A percentile compares a stretch with the other conserved stretches of the same genome.
Evolutionary conservation across 2,888 invertebrate species (phyloP).

Genomic region (Cremastobaeus sp.): DNA sequence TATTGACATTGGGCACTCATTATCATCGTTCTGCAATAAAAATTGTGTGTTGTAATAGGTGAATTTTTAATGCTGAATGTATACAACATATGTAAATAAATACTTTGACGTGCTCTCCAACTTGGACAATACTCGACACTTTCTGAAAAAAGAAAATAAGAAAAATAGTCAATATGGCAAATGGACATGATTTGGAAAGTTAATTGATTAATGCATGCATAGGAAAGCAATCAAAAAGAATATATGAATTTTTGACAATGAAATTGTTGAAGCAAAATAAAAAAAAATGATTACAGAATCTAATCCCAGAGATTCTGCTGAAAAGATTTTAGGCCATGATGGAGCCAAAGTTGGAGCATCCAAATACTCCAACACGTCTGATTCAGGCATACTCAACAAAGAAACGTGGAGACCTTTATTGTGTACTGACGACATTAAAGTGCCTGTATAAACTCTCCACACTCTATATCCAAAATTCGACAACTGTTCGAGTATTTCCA

Average conservation of each 20-base stretch:
- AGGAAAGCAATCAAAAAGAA: not conserved
- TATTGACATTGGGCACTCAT: conserved; percentile 23
- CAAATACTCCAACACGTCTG: conserved; percentile 80
- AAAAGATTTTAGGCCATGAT: conserved; percentile 79
- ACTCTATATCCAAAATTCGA: conserved; percentile 63
- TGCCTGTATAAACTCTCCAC: conserved; percentile 72
- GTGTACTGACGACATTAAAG: conserved; percentile 85
- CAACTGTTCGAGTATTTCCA: conserved; percentile 72
- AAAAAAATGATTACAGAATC: conserved; percentile 49
- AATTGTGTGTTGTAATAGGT: too few relatives aligned
- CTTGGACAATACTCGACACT: conserved; percentile 1
- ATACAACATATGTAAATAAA: not conserved
- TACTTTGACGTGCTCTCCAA: conserved; percentile 15
- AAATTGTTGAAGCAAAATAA: not conserved
- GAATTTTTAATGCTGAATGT: not conserved
- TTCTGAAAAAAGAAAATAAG: conserved; percentile 8
- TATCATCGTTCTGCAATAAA: conserved; percentile 7
- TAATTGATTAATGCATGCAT: not conserved
- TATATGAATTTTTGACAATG: not conserved
- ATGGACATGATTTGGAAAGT: not conserved
- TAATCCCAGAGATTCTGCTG: conserved; percentile 21
- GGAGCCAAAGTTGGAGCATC: conserved; percentile 80
- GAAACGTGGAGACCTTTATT: conserved; percentile 88
- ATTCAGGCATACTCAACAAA: conserved; percentile 80
- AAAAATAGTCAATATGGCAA: not conserved